Conservation (phyloP, 2,797 vertebrate species). For the Darevskia mixta region DNA sequence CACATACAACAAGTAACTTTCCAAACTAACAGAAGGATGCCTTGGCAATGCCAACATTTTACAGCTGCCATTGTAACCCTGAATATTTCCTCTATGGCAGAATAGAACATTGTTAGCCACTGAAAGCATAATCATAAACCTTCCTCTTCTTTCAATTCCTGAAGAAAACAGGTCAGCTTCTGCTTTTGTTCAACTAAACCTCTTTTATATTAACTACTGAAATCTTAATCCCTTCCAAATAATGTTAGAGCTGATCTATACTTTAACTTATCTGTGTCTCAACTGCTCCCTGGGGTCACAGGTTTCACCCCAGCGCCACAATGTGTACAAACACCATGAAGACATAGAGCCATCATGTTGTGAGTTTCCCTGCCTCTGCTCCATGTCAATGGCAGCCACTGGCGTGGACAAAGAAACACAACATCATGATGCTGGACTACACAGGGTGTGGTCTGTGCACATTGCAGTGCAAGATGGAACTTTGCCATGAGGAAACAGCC, state of each 20-base stretch:
- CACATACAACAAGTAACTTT: background rate
- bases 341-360: background rate
- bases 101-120: background rate
- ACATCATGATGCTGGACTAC: background rate
- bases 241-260: background rate
- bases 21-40: constrained; percentile 17
- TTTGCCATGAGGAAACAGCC: background rate
- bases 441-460: background rate
- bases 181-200: background rate
- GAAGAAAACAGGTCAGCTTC: background rate
- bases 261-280: background rate
- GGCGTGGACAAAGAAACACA: background rate
- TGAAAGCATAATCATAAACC: background rate
- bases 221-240: background rate
- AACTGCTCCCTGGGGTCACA: no score
- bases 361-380: background rate
- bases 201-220: background rate
- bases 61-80: constrained; percentile 8
- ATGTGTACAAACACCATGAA: background rate
- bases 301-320: background rate
- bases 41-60: background rate
- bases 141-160: background rate
- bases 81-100: background rate
- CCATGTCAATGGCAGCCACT: background rate
- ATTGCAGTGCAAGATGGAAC: background rate